Percentiles rank a stretch among this genome's conserved stretches.
Conservation (phyloP, 2,113 vertebrate species). For the Cyprinodon brontotheroides region DNA sequence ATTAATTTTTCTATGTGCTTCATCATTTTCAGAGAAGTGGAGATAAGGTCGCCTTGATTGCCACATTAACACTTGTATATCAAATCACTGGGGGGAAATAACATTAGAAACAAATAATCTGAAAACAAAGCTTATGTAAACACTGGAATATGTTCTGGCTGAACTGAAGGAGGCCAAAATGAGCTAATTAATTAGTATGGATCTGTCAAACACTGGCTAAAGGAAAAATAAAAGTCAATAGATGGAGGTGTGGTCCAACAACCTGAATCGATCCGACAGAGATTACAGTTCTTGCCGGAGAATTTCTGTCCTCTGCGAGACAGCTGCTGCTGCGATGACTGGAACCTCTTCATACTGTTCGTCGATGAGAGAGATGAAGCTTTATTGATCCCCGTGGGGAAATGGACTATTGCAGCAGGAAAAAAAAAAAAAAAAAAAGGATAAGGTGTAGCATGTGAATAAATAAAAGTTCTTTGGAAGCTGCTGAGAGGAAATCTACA, state of each 20-base stretch:
- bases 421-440: constrained; percentile 31
- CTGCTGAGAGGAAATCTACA: constrained; percentile 15
- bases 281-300: constrained; percentile 44
- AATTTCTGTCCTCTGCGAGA: constrained; percentile 40
- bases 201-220: neutral
- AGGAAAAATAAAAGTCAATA: neutral
- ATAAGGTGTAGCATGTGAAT: constrained; percentile 49
- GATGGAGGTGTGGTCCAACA: constrained; percentile 39
- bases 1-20: neutral
- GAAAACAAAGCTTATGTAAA: neutral
- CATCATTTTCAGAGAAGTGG: neutral
- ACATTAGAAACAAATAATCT: neutral
- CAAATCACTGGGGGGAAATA: neutral
- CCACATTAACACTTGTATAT: neutral
- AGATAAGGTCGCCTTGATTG: neutral
- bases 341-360: constrained; percentile 33
- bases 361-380: constrained; percentile 56
- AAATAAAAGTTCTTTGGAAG: constrained; percentile 33
- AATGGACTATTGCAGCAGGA: constrained; percentile 57
- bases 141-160: neutral
- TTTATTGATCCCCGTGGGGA: constrained; percentile 64
- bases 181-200: neutral
- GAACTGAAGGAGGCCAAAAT: neutral
- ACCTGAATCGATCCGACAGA: constrained; percentile 40
- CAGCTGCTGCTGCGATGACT: constrained; percentile 38